These are phyloP conservation scores for Willisornis vidua DNA, from an alignment of 2,113 vertebrate species.

Conservation along the genomic window DNA sequence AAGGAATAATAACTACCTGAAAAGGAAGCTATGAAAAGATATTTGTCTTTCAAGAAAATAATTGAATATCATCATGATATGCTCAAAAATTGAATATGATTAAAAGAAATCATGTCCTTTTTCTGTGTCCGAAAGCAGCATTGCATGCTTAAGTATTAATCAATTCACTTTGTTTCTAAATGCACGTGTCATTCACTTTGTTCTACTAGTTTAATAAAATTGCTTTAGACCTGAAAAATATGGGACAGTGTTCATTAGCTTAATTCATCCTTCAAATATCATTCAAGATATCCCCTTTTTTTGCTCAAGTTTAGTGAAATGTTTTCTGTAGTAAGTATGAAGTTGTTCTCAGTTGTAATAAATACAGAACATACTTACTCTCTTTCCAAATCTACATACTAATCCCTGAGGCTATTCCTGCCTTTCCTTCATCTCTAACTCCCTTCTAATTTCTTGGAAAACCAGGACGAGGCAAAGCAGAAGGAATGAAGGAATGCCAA, in stretches of 20 bases:
- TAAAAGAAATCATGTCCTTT: neutral
- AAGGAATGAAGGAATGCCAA: neutral
- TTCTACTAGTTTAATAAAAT: neutral
- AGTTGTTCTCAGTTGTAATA: neutral
- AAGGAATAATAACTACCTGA: neutral
- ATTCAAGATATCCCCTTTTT: neutral
- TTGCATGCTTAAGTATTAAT: neutral
- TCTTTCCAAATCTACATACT: neutral
- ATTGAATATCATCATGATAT: neutral
- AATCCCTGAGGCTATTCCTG: neutral
- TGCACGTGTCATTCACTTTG: neutral
- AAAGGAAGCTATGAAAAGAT: neutral
- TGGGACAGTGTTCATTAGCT: neutral
- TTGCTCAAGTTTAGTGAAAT: neutral
- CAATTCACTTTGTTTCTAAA: neutral
- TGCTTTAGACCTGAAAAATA: neutral
- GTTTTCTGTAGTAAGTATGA: neutral
- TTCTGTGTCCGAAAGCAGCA: neutral
- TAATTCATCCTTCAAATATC: neutral
- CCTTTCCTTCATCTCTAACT: neutral
- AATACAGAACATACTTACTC: neutral
- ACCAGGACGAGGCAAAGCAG: neutral
- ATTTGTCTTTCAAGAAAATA: neutral
- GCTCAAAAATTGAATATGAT: neutral
- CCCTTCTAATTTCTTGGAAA: neutral